Percentiles rank a stretch among this genome's conserved stretches.
phyloP scores from a whole-genome alignment of 1,140 invertebrate genomes.

The Frieseomelitta varia region DNA sequence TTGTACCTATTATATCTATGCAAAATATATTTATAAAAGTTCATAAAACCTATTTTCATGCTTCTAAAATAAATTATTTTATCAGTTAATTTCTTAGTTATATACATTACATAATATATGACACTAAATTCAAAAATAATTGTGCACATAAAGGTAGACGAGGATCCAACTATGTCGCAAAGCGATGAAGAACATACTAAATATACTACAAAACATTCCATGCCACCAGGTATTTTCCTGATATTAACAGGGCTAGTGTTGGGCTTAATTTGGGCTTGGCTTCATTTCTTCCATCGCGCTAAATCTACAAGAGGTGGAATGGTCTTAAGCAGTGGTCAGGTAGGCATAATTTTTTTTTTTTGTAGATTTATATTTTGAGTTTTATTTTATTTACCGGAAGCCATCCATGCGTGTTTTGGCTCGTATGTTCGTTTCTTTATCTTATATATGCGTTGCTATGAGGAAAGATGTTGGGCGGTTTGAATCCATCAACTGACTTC shows the following conservation, averaged over 20 bases:
- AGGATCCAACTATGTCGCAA: slow-evolving; percentile 17
- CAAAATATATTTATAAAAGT: not conserved
- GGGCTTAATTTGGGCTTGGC: slow-evolving; percentile 75
- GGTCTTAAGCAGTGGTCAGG: slow-evolving; percentile 78
- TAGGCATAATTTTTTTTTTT: slow-evolving; percentile 63
- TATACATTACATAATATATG: not conserved
- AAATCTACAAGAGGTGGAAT: slow-evolving; percentile 78
- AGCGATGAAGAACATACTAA: slow-evolving; percentile 69
- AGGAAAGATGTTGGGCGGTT: slow-evolving; percentile 83
- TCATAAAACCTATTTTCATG: no score
- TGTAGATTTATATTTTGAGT: slow-evolving; percentile 46
- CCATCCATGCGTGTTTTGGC: slow-evolving; percentile 43
- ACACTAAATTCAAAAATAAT: slow-evolving; percentile 19
- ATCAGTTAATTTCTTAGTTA: slow-evolving; percentile 14
- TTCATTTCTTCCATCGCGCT: slow-evolving; percentile 73
- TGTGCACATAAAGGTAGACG: slow-evolving; percentile 36
- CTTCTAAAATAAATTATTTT: not conserved
- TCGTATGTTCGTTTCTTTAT: slow-evolving; percentile 74
- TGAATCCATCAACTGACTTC: slow-evolving; percentile 83
- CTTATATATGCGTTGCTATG: slow-evolving; percentile 79
- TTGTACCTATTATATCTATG: not conserved
- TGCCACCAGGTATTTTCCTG: slow-evolving; percentile 74
- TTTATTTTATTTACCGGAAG: slow-evolving; percentile 56
- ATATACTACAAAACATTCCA: slow-evolving; percentile 64
- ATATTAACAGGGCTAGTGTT: slow-evolving; percentile 73